Evolutionary conservation across 2,888 invertebrate genomes (phyloP), one percentile per base, ranked within the genome.

Genomic region (Acleris cristana): DNA sequence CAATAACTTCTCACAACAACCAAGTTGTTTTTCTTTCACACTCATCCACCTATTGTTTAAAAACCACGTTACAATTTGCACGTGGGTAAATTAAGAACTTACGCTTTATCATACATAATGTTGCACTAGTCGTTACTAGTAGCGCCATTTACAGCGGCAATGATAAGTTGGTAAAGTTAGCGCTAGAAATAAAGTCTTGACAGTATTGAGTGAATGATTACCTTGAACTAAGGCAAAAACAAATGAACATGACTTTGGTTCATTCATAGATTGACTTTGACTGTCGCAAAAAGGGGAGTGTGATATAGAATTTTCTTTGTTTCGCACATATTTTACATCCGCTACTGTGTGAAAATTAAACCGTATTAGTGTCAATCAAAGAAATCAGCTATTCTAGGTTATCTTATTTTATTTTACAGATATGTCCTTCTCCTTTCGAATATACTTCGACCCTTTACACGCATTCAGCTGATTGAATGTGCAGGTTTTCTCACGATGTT

Each of bases 131-230:
- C 5, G 7, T 61, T 10, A 23, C 5, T 21, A 19, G 52, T 52
- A 44, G 52, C 56, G 56, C 61, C 34, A 23, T 19, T 21, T 3
- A 4, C 14, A 21, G 34, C 21, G 44, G 56, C 14, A 61, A 14
- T 30, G 19, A 56, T 66, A 66, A 52, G 56, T 51, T 61, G 52
- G 66, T 61, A 55, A 40, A 14, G 4, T 30, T 45, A 52, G 40
- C 26, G 21, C 51, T 66, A 52, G 54, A 66, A 52, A 45, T 45
- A 58, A 23, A 34, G 49, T 62, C 67, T 63, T 67, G 67, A 58
- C 62, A 54, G 58, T 67, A 63, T 63, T 63, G 67, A 67, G 58
- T 67, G 67, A 67, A 67, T 48, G 66, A 57, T 66, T 66, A 52
- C 51, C 56, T 51, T 62, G 61, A 66, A 57, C 52, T 45, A 62